Base-by-base conservation (phyloP, 2,797 vertebrate genomes). In the Melanotaenia boesemani region DNA sequence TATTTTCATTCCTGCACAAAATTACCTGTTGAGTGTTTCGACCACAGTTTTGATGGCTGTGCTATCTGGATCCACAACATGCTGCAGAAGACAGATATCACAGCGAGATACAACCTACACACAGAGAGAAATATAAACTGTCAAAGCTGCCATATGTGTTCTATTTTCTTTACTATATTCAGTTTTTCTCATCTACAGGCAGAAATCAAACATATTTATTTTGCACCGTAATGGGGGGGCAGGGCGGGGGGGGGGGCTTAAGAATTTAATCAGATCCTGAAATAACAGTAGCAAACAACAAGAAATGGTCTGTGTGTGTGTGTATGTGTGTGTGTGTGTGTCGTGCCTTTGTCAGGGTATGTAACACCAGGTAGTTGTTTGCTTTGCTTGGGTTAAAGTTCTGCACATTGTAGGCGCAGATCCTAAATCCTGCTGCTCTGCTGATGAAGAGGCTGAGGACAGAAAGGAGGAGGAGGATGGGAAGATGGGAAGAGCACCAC, bases 401-500 rank as follows among this genome's bases (percentile, higher is more conserved):
- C 26, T 88, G 64, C n/a, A 89, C 24, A 0, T 87, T 89, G 84
- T 77, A 92, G 22, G 92, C 63, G 9, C 92, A 93, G 75, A 93
- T 85, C 85, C 26, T 88, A 64, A 93, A 85, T 0, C 13, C 82
- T 16, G 77, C 60, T 0, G 15, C 63, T n/a, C 9, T 8, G 0
- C 76, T 15, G 4, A 48, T 4, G 4, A 69, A 6, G 56, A 12
- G 0, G 67, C 83, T 32, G 58, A 65, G n/a, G 0, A 56, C 16
- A 56, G 66, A 10, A 28, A 67, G 0, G 20, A 67, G 4, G 39
- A 84, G 37, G 61, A 89, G 37, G 62, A 72, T 56, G 0, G 70
- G 52, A 28, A 55, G 69, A 15, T 24, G 54, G 73, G 68, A 22
- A 58, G 48, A 70, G 76, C 52, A 1, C 69, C 70, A 10, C 75